Base-by-base conservation (phyloP, 1,140 invertebrate genomes). In the Bombus soroeensis region DNA sequence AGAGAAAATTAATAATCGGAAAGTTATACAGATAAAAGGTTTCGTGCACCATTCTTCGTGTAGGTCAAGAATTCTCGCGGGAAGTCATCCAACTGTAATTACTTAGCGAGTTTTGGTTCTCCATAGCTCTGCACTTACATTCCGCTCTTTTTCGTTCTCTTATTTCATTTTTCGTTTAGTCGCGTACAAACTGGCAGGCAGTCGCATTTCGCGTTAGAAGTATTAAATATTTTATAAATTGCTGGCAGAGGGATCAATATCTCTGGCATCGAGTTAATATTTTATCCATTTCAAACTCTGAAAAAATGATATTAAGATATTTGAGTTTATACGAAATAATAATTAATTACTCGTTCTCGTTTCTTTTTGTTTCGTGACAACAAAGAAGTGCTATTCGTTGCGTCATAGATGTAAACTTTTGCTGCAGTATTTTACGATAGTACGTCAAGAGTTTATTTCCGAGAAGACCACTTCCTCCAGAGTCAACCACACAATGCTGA, bases 61-160 rank as follows among this genome's bases (percentile, higher is more conserved):
- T 70, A 47, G 43, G 41, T 83, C 64, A 74, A 75, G 83, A 87
- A 88, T 83, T 87, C 75, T 73, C 86, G 18, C 6, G 81, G 77
- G 81, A 72, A 62, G 83, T 64, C 57, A 79, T 78, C 62, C 62
- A 89, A 72, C 41, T 85, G 73, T 88, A 88, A 89, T 89, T 88
- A 89, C 82, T 89, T 88, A 89, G 77, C 62, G 59, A 75, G 73
- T 53, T 53, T 78, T 41, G 57, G 37, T 78, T 64, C 37, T 41
- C 8, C 8, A 9, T 62, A 41, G 18, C 12, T n/a, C 34, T 22
- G 13, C 25, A 28, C 53, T 59, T 41, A 32, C 57, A 41, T 39
- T 1, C 18, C 39, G n/a, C 28, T n/a, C 72, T 9, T 32, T 47
- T n/a, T 12, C 37, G 1, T 28, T 12, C 39, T 22, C 32, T 34